Conservation (phyloP, 1,140 invertebrate species). For the Drosophila virilis region DNA sequence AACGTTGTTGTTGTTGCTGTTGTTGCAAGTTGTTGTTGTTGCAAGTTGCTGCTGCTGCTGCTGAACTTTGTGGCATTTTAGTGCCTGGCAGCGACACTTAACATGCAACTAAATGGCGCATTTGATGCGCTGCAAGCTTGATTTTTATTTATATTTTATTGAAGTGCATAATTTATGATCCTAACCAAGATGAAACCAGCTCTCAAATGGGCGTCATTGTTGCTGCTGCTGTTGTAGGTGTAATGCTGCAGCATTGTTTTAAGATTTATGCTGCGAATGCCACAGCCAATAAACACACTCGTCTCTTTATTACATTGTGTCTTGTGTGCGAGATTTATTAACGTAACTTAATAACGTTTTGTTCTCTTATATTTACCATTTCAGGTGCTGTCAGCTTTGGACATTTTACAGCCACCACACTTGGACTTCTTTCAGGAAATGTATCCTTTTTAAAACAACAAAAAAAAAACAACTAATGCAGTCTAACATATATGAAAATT, state of each 20-base stretch:
- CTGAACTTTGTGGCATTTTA: constrained; percentile 71
- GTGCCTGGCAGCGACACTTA: constrained; percentile 74
- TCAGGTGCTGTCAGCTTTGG: constrained; percentile 97
- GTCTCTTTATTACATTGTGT: constrained; percentile 26
- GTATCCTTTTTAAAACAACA: constrained; percentile 92
- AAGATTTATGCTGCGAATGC: constrained; percentile 49
- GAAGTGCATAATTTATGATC: constrained; percentile 67
- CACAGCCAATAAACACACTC: constrained; percentile 41
- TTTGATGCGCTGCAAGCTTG: constrained; percentile 55
- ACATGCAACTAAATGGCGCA: constrained; percentile 78
- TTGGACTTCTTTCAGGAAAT: constrained; percentile 99
- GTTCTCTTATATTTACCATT: constrained; percentile 82
- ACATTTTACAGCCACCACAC: constrained; percentile 98
- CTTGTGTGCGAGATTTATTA: constrained; percentile 43
- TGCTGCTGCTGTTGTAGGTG: constrained; percentile 24
- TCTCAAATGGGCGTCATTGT: constrained; percentile 2
- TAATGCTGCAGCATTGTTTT: constrained; percentile 30
- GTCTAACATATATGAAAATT: not conserved
- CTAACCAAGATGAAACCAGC: constrained; percentile 18
- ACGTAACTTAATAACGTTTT: constrained; percentile 21
- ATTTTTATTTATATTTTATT: constrained; percentile 68
- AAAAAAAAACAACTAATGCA: constrained; percentile 13
- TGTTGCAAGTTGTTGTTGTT: constrained; percentile 19
- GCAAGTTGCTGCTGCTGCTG: constrained; percentile 18
- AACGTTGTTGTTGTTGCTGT: constrained; percentile 45